phyloP scores from a whole-genome alignment of 1,140 invertebrate species.

The Platorchestia sp. region DNA sequence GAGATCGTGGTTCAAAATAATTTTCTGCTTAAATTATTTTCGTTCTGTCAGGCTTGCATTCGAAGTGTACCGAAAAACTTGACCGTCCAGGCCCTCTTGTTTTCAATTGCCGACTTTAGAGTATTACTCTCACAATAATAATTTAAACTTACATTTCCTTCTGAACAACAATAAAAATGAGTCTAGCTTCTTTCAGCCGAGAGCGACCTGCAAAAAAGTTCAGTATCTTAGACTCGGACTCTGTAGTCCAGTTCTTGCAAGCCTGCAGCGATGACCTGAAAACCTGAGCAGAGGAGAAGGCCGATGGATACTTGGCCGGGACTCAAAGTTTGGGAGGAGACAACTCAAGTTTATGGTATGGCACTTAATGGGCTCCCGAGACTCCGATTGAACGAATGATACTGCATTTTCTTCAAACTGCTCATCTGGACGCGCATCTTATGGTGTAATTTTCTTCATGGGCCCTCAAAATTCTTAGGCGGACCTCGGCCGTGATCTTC shows the following conservation, averaged over 20 bases:
- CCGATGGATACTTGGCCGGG: background rate
- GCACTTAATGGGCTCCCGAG: background rate
- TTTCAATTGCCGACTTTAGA: too few relatives aligned
- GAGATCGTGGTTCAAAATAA: too few relatives aligned
- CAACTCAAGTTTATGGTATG: constrained; percentile 8
- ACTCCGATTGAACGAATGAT: background rate
- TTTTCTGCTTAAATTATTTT: too few relatives aligned
- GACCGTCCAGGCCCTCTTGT: too few relatives aligned
- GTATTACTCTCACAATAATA: too few relatives aligned
- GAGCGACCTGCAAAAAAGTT: background rate
- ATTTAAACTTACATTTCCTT: too few relatives aligned
- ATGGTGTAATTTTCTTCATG: background rate
- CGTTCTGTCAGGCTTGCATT: too few relatives aligned
- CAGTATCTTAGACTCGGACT: background rate
- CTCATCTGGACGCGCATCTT: background rate
- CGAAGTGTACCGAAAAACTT: too few relatives aligned
- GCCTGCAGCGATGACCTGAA: background rate
- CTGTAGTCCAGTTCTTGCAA: background rate
- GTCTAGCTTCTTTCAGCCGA: background rate
- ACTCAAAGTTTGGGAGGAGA: background rate
- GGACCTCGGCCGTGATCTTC: background rate
- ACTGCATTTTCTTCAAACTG: background rate
- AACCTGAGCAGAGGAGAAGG: background rate
- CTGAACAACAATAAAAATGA: background rate
- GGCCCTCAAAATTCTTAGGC: background rate